Base-by-base conservation (phyloP, 2,113 vertebrate species). In the Miniopterus natalensis region DNA sequence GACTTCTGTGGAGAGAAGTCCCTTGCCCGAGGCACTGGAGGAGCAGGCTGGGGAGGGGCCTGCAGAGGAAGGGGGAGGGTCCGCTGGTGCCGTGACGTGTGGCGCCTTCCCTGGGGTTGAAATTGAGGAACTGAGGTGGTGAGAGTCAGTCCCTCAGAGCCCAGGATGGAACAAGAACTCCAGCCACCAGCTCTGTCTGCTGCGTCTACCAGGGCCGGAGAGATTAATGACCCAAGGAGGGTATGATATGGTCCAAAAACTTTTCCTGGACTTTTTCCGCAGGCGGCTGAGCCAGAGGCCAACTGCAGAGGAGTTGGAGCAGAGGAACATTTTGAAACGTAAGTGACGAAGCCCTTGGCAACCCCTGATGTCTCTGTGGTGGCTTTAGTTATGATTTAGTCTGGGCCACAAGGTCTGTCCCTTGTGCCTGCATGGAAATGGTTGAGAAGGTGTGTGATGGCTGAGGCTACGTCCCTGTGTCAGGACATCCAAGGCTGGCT, bases 241-340 rank as follows among this genome's bases (percentile, higher is more conserved):
- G 53, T 97, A 88, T 98, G 98, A 98, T 94, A 99, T 99, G 98
- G 98, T 99, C 95, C 98, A 98, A 96, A 99, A 98, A 98, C 97
- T 99, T 96, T 98, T 98, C 98, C 98, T 98, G 96, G 96, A 97
- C 97, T 98, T 99, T 95, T 99, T 98, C 98, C 97, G 98, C 98
- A 99, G 99, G 98, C 99, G 99, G 95, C 98, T 99, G 98, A 99
- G 99, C 98, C 99, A 99, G 98, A 99, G 99, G 97, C 99, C 99
- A 0, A 99, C 99, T 1, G 99, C 99, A 5, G 99, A 99, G 96
- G 99, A 99, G 94, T 98, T 99, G 97, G 99, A 99, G 92, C 99
- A 99, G 98, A 99, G 99, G 97, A 99, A 99, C 98, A 99, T 99
- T 96, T 98, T 99, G 97, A 99, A 99, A 99, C 99, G 99, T 99